These are phyloP conservation scores for Pocota personata DNA, from an alignment of 2,888 invertebrate genomes.

Conservation along the genomic window DNA sequence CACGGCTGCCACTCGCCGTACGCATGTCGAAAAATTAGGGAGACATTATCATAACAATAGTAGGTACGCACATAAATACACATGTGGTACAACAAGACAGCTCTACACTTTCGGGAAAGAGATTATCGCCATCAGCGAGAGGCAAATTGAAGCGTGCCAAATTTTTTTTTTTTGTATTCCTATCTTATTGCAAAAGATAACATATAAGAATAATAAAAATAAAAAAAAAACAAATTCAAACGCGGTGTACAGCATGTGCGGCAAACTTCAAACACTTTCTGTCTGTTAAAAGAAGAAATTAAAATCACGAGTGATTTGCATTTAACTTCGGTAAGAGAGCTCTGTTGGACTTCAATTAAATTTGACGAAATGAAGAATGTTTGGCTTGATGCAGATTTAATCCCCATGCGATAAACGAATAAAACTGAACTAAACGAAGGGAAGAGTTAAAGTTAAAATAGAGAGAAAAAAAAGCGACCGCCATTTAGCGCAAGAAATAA, in stretches of 20 bases:
- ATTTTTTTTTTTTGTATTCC: neutral
- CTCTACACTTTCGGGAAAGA: conserved; percentile 6
- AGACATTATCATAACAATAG: conserved; percentile 57
- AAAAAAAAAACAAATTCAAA: conserved; percentile 2
- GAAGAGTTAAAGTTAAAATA: neutral
- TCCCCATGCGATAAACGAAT: neutral
- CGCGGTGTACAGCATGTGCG: conserved; percentile 4
- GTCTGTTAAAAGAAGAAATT: conserved; percentile 22
- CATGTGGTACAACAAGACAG: neutral
- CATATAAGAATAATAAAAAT: neutral
- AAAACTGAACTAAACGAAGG: neutral
- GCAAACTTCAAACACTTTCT: conserved; percentile 31
- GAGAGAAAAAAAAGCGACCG: neutral
- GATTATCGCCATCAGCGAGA: conserved; percentile 17
- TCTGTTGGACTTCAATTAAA: conserved; percentile 45
- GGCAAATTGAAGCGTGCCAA: conserved; percentile 43
- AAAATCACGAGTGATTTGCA: conserved; percentile 26
- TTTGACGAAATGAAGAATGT: conserved; percentile 44
- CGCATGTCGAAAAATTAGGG: conserved; percentile 51
- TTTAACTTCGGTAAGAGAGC: conserved; percentile 13
- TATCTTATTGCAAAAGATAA: conserved; percentile 23
- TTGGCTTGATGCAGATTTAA: neutral
- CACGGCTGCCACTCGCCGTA: conserved; percentile 19
- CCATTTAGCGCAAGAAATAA: neutral
- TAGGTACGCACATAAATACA: conserved; percentile 4